Base-by-base conservation (phyloP, 2,888 invertebrate genomes). In the Byasa hedistus region DNA sequence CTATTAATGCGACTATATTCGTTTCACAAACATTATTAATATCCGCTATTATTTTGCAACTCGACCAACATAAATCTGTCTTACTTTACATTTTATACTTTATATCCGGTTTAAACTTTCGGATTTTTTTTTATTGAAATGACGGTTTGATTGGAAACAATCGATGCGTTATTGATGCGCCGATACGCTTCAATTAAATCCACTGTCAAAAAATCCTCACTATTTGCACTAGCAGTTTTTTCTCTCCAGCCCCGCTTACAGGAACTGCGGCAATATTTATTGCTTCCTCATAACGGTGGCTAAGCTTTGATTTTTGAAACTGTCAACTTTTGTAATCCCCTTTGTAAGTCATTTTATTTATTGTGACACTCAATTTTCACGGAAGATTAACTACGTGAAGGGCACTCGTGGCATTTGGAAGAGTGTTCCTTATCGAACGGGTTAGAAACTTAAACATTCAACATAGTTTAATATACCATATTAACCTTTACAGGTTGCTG, bases 341-440 rank as follows among this genome's bases (percentile, higher is more conserved):
- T 73, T 78, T 84, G 82, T 81, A 78, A 75, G 67, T 64, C 71
- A 71, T 72, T 82, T 83, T 86, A 86, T 88, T 86, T 86, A 89
- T 83, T 85, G 85, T 84, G 80, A 86, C 79, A 79, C 75, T 76
- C 73, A 77, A 83, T 87, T 86, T 85, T 83, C 80, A 87, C 81
- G 83, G 75, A 69, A 80, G 82, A 87, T 87, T 87, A 80, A 83
- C 74, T 79, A 77, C 79, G 72, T 71, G 74, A 23, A 19, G 80
- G 75, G 74, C 23, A 54, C 52, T 58, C n/a, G 5, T 19, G 12
- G 71, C 75, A 65, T 64, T 32, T 68, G 64, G 54, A 58, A 32
- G 59, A 21, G n/a, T 23, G 32, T 66, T 55, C 44, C 4, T 51
- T 51, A 17, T 51, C 5, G 44, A 32, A 65, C 27, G 65, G 44